These are phyloP conservation scores for Ectropis crepuscularia DNA, from an alignment of 2,888 invertebrate genomes.

Conservation along the genomic window DNA sequence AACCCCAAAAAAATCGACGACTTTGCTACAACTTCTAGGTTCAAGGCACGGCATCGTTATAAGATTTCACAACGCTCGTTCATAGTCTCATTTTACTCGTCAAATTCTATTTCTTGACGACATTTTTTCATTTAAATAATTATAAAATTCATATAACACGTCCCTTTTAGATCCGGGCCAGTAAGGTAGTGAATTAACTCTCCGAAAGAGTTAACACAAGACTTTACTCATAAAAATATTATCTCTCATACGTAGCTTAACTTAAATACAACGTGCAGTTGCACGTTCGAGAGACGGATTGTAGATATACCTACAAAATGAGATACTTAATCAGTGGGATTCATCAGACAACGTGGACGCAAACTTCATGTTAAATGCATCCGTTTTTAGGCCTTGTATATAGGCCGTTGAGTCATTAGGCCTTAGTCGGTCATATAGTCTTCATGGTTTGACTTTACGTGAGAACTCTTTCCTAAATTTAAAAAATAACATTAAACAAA, in stretches of 20 bases:
- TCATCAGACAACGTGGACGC: constrained; percentile 23
- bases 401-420: constrained; percentile 1
- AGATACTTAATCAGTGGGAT: constrained; percentile 31
- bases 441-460: neutral
- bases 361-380: constrained; percentile 5
- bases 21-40: constrained; percentile 28
- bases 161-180: constrained; percentile 34
- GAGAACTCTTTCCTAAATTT: neutral
- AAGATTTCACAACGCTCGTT: constrained; percentile 31
- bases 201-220: constrained; percentile 16
- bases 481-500: too few relatives aligned
- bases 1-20: neutral
- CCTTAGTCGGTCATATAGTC: constrained; percentile 3
- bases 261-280: constrained; percentile 22
- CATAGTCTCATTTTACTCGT: constrained; percentile 26
- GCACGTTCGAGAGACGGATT: constrained; percentile 18
- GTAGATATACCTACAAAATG: constrained; percentile 12
- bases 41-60: constrained; percentile 30
- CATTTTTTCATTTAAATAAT: constrained; percentile 17
- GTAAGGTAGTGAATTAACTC: constrained; percentile 24
- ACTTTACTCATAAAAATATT: constrained; percentile 28
- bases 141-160: constrained; percentile 17
- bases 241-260: constrained; percentile 19
- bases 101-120: constrained; percentile 9
- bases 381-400: neutral